These are phyloP conservation scores for Triplophysa dalaica DNA, from an alignment of 2,113 vertebrate species.

Conservation along the genomic window DNA sequence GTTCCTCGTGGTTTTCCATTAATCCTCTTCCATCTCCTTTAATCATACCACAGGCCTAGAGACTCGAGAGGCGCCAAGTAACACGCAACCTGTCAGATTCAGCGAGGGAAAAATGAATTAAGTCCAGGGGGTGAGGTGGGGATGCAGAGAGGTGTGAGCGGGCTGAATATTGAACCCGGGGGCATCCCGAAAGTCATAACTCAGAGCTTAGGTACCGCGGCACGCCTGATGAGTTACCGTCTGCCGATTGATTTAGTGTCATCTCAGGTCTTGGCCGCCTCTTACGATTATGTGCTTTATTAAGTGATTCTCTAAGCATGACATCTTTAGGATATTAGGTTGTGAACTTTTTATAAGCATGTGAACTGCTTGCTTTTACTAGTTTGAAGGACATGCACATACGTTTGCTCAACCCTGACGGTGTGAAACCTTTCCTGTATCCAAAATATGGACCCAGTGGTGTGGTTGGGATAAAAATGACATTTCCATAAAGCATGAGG, in stretches of 20 bases:
- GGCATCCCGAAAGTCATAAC: slow-evolving; percentile 60
- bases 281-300: slow-evolving; percentile 61
- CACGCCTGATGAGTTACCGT: slow-evolving; percentile 44
- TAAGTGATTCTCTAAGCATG: slow-evolving; percentile 61
- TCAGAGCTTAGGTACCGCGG: slow-evolving; percentile 51
- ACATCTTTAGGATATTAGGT: slow-evolving; percentile 57
- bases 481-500: neutral
- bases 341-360: slow-evolving; percentile 32
- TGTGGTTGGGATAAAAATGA: neutral
- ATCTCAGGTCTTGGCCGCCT: slow-evolving; percentile 55
- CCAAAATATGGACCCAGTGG: too few relatives aligned
- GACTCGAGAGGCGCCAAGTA: slow-evolving; percentile 46
- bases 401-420: neutral
- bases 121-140: slow-evolving; percentile 59
- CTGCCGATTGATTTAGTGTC: slow-evolving; percentile 62
- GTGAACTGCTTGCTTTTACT: slow-evolving; percentile 21
- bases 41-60: slow-evolving; percentile 46
- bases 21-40: slow-evolving; percentile 53
- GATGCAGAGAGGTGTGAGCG: slow-evolving; percentile 51
- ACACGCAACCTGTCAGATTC: slow-evolving; percentile 58
- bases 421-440: neutral
- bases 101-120: slow-evolving; percentile 56
- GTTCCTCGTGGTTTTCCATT: slow-evolving; percentile 46
- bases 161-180: slow-evolving; percentile 51
- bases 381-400: slow-evolving; percentile 4